Percentiles rank a stretch among this genome's conserved stretches.
Evolutionary conservation across 2,888 invertebrate genomes (phyloP).

Genomic region (Tetheella fluctuosa): DNA sequence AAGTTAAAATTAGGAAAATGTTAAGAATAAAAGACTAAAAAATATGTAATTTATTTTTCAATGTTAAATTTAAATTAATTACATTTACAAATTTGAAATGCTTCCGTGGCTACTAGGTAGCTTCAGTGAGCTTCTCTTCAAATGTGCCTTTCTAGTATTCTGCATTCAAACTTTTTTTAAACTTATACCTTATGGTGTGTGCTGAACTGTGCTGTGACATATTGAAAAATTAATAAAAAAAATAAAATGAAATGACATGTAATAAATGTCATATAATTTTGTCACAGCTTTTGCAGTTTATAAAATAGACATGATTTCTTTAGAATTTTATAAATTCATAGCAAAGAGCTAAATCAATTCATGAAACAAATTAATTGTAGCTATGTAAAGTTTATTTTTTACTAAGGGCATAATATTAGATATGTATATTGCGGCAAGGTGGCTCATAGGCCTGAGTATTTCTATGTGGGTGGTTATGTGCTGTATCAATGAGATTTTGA

Average conservation of each 20-base stretch:
- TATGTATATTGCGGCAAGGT: slow-evolving; percentile 78
- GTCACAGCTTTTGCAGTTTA: slow-evolving; percentile 43
- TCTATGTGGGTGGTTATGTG: slow-evolving; percentile 70
- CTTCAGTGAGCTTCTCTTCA: too few species aligned
- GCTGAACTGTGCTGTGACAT: slow-evolving; percentile 9
- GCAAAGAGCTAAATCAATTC: slow-evolving; percentile 47
- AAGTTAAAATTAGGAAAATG: slow-evolving; percentile 79
- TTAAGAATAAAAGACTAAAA: slow-evolving; percentile 62
- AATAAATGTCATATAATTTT: slow-evolving; percentile 37
- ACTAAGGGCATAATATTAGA: slow-evolving; percentile 24
- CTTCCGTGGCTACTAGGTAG: too few species aligned
- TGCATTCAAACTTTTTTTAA: too few species aligned
- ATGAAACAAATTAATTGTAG: slow-evolving; percentile 37
- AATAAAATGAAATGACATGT: slow-evolving; percentile 20
- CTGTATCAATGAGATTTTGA: slow-evolving; percentile 46
- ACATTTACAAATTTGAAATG: too few species aligned
- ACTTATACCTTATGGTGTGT: slow-evolving; percentile 16
- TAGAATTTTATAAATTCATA: slow-evolving; percentile 51
- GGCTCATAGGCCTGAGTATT: slow-evolving; percentile 61
- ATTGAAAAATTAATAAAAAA: slow-evolving; percentile 8
- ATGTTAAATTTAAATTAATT: too few species aligned
- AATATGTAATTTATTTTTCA: slow-evolving; percentile 7
- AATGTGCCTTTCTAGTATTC: too few species aligned
- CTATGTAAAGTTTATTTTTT: slow-evolving; percentile 28
- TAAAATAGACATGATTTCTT: slow-evolving; percentile 46